Base-by-base conservation (phyloP, 2,797 vertebrate genomes). In the Diglossa cyanea region DNA sequence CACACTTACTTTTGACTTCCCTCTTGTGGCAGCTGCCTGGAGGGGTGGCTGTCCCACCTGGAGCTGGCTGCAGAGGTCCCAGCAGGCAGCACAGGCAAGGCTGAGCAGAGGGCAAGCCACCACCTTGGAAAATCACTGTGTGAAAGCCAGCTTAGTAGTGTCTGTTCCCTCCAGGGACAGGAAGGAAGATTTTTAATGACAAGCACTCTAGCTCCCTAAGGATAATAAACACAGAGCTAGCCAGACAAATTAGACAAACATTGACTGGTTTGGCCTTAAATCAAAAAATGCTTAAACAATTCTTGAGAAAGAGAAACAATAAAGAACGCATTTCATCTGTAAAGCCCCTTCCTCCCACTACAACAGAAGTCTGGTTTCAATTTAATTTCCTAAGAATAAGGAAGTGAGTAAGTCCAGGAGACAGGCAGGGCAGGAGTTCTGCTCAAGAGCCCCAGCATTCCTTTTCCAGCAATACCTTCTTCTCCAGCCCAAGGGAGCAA, bases 381-480 rank as follows among this genome's bases (percentile, higher is more conserved):
- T 93, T 96, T 94, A 71, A 95, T 91, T 95, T 94, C 83, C 60
- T 87, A 94, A 94, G 85, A 90, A 93, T 77, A 97, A 89, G 86
- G 77, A 92, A 86, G 58, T 17, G 45, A 97, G 66, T 66, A 86
- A 70, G 39, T 58, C 53, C 62, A 81, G 61, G 62, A 89, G 51
- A 55, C 90, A 25, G 28, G 71, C 37, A 73, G 58, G 54, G 63
- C 73, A 63, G 76, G 76, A 90, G 61, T 14, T 47, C 55, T 72
- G 24, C 58, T 93, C 61, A 79, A 89, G 35, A 78, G 33, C 19
- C 45, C 54, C 42, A 91, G 66, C 5, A 8, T 54, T 71, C 25
- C 72, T 84, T 17, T 71, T 93, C 39, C 57, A 94, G 65, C 24
- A 93, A 47, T 70, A 96, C 60, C 71, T 90, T 53, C 45, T 76